A percentile compares a stretch with the other conserved stretches of the same genome.
phyloP scores from a whole-genome alignment of 2,113 vertebrate species.

The Sebastes fasciatus region DNA sequence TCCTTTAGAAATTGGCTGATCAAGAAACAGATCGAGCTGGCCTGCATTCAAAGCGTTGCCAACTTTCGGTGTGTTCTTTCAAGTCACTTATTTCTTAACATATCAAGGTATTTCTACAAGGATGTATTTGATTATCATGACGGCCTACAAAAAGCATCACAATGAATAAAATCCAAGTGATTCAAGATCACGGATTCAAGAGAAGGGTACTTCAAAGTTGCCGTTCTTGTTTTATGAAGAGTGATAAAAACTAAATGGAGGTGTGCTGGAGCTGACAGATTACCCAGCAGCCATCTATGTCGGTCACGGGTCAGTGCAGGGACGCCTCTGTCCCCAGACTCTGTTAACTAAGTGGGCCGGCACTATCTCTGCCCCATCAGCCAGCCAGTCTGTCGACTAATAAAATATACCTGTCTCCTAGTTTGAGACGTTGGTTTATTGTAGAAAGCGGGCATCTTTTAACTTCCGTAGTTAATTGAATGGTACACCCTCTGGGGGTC shows the following conservation, averaged over 20 bases:
- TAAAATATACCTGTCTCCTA: constrained; percentile 56
- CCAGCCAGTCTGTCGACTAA: constrained; percentile 54
- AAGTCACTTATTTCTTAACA: not conserved
- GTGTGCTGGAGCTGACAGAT: constrained; percentile 47
- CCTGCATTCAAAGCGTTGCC: constrained; percentile 19
- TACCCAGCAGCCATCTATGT: constrained; percentile 46
- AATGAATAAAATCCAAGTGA: not conserved
- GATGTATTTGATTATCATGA: not conserved
- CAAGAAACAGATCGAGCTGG: constrained; percentile 24
- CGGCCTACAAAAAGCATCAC: not conserved
- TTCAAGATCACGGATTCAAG: not conserved
- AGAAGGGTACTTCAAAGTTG: constrained; percentile 41
- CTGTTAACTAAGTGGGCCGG: constrained; percentile 65
- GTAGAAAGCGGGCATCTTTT: constrained; percentile 1
- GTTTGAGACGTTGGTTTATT: constrained; percentile 25
- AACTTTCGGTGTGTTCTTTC: not conserved
- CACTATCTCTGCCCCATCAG: constrained; percentile 59
- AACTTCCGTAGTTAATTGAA: constrained; percentile 17
- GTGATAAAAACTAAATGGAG: constrained; percentile 60
- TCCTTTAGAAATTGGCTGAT: constrained; percentile 25
- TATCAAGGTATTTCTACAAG: not conserved
- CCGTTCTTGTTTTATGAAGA: constrained; percentile 54
- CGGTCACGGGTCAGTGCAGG: constrained; percentile 65
- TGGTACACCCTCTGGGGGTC: not conserved
- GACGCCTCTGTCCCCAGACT: constrained; percentile 57